phyloP scores from a whole-genome alignment of 2,888 invertebrate genomes.

The Drosophila putrida region DNA sequence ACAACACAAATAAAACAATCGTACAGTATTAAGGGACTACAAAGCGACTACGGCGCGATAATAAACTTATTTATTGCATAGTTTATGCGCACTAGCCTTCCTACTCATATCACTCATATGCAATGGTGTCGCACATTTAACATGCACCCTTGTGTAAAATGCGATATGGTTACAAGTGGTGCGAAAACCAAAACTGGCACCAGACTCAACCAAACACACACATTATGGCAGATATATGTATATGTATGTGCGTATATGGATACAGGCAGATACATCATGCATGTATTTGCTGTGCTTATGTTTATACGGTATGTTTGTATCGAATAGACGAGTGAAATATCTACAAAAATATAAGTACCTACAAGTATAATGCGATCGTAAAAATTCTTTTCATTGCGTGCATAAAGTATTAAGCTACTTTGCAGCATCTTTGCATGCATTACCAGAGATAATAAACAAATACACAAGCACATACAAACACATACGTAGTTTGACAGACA shows the following conservation, averaged over 20 bases:
- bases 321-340: slow-evolving; percentile 60
- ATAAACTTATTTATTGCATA: slow-evolving; percentile 83
- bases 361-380: slow-evolving; percentile 83
- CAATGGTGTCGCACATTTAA: slow-evolving; percentile 72
- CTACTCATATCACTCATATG: slow-evolving; percentile 73
- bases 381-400: slow-evolving; percentile 82
- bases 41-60: slow-evolving; percentile 54
- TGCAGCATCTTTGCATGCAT: slow-evolving; percentile 82
- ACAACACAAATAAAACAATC: slow-evolving; percentile 6
- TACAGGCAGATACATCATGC: slow-evolving; percentile 1
- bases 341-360: slow-evolving; percentile 73
- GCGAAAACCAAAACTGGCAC: slow-evolving; percentile 29
- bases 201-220: slow-evolving; percentile 18
- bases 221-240: slow-evolving; percentile 11
- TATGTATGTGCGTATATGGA: slow-evolving; percentile 7
- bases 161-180: slow-evolving; percentile 65
- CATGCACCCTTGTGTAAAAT: slow-evolving; percentile 75
- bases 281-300: slow-evolving; percentile 13
- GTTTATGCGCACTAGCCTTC: slow-evolving; percentile 72
- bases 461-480: slow-evolving; percentile 42
- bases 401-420: slow-evolving; percentile 83
- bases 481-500: slow-evolving; percentile 21
- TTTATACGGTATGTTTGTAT: slow-evolving; percentile 45
- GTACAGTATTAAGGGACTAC: slow-evolving; percentile 33
- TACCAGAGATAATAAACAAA: slow-evolving; percentile 76